Conservation (phyloP, 2,113 vertebrate species). For the Spea multiplicata region DNA sequence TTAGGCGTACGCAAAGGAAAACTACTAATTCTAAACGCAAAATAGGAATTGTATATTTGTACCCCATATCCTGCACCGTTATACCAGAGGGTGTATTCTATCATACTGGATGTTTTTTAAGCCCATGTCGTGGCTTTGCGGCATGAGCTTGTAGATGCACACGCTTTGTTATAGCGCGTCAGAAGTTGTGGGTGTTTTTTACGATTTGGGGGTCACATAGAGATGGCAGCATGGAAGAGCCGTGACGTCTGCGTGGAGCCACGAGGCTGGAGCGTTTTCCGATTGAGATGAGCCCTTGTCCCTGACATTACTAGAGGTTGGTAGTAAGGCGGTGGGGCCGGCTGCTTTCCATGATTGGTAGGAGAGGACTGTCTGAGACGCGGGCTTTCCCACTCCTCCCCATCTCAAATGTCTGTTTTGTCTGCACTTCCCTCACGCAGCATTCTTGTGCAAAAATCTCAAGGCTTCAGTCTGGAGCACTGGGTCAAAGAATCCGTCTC, state of each 20-base stretch:
- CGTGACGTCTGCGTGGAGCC: background rate
- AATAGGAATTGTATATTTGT: too few relatives aligned
- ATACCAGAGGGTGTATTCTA: too few relatives aligned
- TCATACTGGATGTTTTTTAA: too few relatives aligned
- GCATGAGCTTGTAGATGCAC: too few relatives aligned
- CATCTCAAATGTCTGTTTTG: slow-evolving; percentile 90
- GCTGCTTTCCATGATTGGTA: slow-evolving; percentile 54
- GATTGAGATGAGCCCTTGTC: slow-evolving; percentile 23
- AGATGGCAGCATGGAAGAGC: background rate
- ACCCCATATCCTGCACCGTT: too few relatives aligned
- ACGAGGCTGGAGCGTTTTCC: slow-evolving; percentile 37
- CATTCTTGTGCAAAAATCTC: slow-evolving; percentile 73
- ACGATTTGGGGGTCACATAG: background rate
- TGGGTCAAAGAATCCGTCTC: slow-evolving; percentile 81
- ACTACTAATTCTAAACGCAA: too few relatives aligned
- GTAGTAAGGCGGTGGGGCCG: slow-evolving; percentile 56
- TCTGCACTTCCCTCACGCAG: slow-evolving; percentile 73
- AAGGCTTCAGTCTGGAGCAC: slow-evolving; percentile 76
- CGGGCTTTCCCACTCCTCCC: slow-evolving; percentile 62
- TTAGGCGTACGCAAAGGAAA: too few relatives aligned
- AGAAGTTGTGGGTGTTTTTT: background rate
- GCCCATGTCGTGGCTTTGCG: too few relatives aligned
- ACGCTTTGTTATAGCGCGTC: too few relatives aligned
- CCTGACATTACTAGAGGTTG: slow-evolving; percentile 53
- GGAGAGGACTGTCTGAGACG: slow-evolving; percentile 61